phyloP scores from a whole-genome alignment of 2,888 invertebrate species.

The Cosmopolites sordidus region DNA sequence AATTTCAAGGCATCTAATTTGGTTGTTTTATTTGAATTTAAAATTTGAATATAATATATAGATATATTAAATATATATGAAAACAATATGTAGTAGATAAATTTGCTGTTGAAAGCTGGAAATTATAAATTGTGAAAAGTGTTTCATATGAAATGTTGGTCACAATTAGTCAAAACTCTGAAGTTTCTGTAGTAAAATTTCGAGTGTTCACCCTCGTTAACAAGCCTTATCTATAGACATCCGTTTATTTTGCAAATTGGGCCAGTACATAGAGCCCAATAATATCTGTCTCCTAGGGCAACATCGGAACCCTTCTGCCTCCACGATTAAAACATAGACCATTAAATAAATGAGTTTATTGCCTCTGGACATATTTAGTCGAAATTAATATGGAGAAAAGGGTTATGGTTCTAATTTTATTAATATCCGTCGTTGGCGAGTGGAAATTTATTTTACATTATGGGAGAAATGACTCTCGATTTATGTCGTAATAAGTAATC shows the following conservation, averaged over 20 bases:
- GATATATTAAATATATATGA: no score
- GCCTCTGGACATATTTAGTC: slow-evolving; percentile 22
- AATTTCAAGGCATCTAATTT: no score
- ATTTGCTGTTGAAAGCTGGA: not conserved
- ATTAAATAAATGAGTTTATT: slow-evolving; percentile 24
- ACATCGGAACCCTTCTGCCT: not conserved
- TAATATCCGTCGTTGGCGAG: slow-evolving; percentile 14
- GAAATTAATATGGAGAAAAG: slow-evolving; percentile 24
- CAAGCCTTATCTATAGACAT: slow-evolving; percentile 2
- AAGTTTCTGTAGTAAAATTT: not conserved
- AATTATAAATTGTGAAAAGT: not conserved
- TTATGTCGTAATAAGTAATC: no score
- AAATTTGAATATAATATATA: no score
- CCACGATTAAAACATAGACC: slow-evolving; percentile 3
- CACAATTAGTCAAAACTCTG: not conserved
- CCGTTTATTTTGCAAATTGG: slow-evolving; percentile 1
- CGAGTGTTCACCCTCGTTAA: not conserved
- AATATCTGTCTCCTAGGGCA: not conserved
- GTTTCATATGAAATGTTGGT: not conserved
- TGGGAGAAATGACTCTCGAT: no score
- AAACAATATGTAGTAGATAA: no score
- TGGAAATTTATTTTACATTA: not conserved
- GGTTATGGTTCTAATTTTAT: slow-evolving; percentile 20
- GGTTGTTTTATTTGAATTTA: no score
- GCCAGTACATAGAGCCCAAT: not conserved